Evolutionary conservation across 2,113 vertebrate genomes (phyloP).

Genomic region (Ptilonorhynchus violaceus): DNA sequence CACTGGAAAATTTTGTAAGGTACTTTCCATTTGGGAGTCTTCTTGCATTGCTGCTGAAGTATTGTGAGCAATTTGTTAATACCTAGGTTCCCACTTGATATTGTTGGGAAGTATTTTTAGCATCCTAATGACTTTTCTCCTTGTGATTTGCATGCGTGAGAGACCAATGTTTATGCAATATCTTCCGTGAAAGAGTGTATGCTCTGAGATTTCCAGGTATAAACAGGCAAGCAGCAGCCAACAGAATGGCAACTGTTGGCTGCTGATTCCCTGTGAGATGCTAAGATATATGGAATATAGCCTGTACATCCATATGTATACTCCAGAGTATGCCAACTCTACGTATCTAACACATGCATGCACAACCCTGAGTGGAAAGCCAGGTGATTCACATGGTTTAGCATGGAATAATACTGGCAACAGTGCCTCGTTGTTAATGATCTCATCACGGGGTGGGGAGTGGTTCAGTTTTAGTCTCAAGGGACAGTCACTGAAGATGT

Average conservation of each 20-base stretch:
- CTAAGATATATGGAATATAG: background rate
- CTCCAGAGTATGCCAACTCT: background rate
- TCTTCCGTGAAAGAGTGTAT: background rate
- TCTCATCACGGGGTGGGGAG: background rate
- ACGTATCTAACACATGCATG: accelerated
- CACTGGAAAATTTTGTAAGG: background rate
- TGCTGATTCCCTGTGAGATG: background rate
- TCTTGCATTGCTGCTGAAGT: background rate
- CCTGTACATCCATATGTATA: background rate
- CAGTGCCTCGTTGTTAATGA: background rate
- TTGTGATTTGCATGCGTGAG: background rate
- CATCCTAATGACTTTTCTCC: constrained; percentile 3
- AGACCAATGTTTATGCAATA: background rate
- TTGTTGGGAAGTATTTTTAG: background rate
- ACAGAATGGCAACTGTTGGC: background rate
- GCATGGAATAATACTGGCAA: background rate
- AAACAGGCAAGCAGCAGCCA: background rate
- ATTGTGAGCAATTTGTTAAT: constrained; percentile 21
- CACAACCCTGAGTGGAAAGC: background rate
- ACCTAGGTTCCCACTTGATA: background rate
- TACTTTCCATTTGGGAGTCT: constrained; percentile 4
- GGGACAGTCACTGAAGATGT: background rate
- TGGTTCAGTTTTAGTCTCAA: background rate
- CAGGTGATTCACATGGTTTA: background rate
- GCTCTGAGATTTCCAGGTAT: background rate